Percentiles rank a stretch among this genome's conserved stretches.
These are phyloP conservation scores for Philopotamus ludificatus DNA, from an alignment of 1,140 invertebrate genomes.

Conservation along the genomic window DNA sequence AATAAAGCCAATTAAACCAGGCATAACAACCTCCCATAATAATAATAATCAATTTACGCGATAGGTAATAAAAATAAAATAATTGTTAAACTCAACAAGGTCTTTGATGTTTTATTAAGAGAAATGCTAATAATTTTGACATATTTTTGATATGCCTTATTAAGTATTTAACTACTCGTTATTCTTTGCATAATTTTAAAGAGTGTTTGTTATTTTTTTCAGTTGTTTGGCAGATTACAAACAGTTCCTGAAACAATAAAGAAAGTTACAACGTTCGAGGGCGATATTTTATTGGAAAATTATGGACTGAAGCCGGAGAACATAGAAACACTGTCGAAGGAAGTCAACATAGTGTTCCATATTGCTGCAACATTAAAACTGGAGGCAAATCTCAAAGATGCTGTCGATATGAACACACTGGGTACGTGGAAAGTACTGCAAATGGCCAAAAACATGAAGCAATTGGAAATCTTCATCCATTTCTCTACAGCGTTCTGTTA, in stretches of 20 bases:
- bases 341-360: constrained; percentile 81
- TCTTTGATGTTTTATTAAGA: constrained; percentile 1
- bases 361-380: constrained; percentile 80
- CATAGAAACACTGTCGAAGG: constrained; percentile 55
- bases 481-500: constrained; percentile 76
- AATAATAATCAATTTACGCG: too few species aligned
- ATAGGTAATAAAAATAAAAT: too few species aligned
- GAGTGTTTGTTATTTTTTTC: too few species aligned
- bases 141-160: not conserved
- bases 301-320: constrained; percentile 59
- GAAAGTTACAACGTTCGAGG: constrained; percentile 70
- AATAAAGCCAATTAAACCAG: too few species aligned
- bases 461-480: constrained; percentile 66
- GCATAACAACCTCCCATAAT: too few species aligned
- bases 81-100: too few species aligned
- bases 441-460: constrained; percentile 63
- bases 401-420: constrained; percentile 66
- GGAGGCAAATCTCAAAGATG: constrained; percentile 64
- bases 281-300: constrained; percentile 60
- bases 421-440: constrained; percentile 64
- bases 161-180: too few species aligned
- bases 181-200: too few species aligned
- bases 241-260: too few species aligned
- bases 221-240: constrained; percentile 69
- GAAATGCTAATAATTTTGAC: not conserved